phyloP scores from a whole-genome alignment of 2,113 vertebrate species.

The Promerops cafer region DNA sequence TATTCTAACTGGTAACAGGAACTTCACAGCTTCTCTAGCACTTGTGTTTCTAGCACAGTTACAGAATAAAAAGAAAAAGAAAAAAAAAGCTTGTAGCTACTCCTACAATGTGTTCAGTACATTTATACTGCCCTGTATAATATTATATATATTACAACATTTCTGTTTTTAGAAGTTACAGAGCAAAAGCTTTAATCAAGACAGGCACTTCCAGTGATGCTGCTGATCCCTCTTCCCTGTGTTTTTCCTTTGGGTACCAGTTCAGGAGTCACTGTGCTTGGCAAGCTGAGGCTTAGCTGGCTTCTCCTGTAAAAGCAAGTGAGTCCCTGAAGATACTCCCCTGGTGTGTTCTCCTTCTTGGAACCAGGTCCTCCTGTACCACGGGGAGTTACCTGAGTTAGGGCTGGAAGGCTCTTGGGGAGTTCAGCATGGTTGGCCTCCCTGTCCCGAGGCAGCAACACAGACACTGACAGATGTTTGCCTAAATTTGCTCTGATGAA shows the following conservation, averaged over 20 bases:
- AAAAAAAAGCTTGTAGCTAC: background rate
- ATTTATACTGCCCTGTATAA: background rate
- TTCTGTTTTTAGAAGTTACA: background rate
- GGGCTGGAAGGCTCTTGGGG: background rate
- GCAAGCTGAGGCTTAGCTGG: background rate
- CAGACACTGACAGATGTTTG: background rate
- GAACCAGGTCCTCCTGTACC: background rate
- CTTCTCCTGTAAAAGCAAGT: background rate
- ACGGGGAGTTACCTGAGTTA: background rate
- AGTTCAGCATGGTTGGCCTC: background rate
- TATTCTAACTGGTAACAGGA: background rate
- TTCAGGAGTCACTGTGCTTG: background rate
- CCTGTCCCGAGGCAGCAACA: background rate
- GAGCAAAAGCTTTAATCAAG: background rate
- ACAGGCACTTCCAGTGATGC: background rate
- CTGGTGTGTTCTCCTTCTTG: background rate
- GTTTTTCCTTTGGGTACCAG: background rate
- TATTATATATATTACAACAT: fast-evolving
- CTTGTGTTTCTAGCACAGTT: background rate
- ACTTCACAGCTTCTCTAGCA: background rate
- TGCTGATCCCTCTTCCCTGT: background rate
- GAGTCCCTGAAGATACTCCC: background rate
- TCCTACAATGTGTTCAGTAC: background rate
- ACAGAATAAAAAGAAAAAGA: background rate
- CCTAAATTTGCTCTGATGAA: background rate